Conservation (phyloP, 2,113 vertebrate species). For the Hemiscyllium ocellatum region DNA sequence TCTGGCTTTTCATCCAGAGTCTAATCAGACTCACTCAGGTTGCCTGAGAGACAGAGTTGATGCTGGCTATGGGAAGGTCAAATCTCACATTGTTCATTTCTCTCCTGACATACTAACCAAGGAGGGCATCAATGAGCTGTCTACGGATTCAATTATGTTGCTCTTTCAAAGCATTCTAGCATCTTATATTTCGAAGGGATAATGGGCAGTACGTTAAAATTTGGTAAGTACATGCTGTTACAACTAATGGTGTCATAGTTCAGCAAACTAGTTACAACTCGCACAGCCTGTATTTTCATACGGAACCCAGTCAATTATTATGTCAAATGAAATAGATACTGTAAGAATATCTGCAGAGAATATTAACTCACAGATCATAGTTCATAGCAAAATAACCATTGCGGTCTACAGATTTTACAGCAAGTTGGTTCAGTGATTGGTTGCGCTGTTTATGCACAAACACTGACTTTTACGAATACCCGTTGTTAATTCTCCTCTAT, state of each 20-base stretch:
- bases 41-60: not conserved
- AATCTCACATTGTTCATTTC: not conserved
- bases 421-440: not conserved
- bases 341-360: not conserved
- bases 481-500: constrained; percentile 38
- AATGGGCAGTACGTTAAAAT: not conserved
- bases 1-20: not conserved
- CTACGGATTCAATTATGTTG: not conserved
- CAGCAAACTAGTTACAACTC: not conserved
- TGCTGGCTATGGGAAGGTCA: not conserved
- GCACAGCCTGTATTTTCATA: no score
- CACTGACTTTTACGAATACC: not conserved
- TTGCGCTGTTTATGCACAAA: not conserved
- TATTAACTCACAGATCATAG: not conserved
- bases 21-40: not conserved
- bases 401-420: not conserved
- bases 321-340: not conserved
- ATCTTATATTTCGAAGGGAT: not conserved
- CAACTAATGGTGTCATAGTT: constrained; percentile 8
- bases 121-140: not conserved
- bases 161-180: not conserved
- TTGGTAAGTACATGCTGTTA: not conserved
- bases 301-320: not conserved
- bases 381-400: not conserved
- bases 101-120: not conserved